Base-by-base conservation (phyloP, 30 jellyfish, hydroid and myxozoan species). In the Phacellophora camtschatica region DNA sequence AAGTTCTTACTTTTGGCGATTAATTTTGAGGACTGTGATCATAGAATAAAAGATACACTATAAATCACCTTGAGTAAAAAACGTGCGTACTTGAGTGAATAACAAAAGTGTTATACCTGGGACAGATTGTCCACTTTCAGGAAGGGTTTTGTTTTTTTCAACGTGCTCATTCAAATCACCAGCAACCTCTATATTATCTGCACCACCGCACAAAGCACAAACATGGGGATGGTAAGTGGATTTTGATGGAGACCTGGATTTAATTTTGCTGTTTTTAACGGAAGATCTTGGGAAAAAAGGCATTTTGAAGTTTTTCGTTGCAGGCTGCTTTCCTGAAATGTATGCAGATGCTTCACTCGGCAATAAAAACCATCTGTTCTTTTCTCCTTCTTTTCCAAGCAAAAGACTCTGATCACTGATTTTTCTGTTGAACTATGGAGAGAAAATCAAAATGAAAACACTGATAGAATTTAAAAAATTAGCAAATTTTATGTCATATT, bases 341-440 rank as follows among this genome's bases (percentile, higher is more conserved):
- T 81, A 74, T 4, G 54, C 63, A 25, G 69, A 51, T 8, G 97
- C 97, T 69, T 89, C 97, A 49, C 93, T 53, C 16, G 97, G 97
- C 54, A 89, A 71, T 27, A 89, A 27, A 37, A 89, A 89, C 97
- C 97, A 89, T 82, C 97, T 64, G 73, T 39, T 66, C 39, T 43
- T 56, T 63, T 89, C 97, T 2, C 95, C 97, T 0, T 83, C 95
- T 1, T 72, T 89, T 42, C 96, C 97, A 22, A 89, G 61, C 32
- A 89, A 41, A 9, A 89, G 51, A 18, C 88, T 82, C 70, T 89
- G 97, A 58, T 88, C 95, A 3, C 95, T 55, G 6, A 92, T 10
- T 33, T 55, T 72, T 12, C 94, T 33, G 48, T 70, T 70, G 16
- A 23, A 35, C 95, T 84, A 53, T n/a, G n/a, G n/a, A n/a, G n/a